Conservation (phyloP, 2,113 vertebrate genomes). For the Mormoops blainvillei region DNA sequence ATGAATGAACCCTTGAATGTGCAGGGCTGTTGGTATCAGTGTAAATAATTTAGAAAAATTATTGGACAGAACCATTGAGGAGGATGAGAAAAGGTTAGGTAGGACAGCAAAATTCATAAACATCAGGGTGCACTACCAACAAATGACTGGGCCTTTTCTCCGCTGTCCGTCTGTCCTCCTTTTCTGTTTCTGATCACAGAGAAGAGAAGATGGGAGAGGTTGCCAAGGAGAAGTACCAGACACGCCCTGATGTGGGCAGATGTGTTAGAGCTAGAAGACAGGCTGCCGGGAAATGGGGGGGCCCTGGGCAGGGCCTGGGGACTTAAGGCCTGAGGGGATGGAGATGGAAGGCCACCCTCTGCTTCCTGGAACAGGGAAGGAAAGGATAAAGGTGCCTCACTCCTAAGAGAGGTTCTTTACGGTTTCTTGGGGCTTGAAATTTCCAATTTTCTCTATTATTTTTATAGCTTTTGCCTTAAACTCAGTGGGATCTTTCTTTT, state of each 20-base stretch:
- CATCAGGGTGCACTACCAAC: neutral
- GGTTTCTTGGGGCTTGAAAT: neutral
- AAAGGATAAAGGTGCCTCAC: neutral
- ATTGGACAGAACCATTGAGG: neutral
- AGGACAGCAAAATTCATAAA: neutral
- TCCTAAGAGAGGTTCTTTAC: neutral
- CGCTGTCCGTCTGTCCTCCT: neutral
- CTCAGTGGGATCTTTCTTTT: neutral
- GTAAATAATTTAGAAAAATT: neutral
- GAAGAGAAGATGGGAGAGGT: neutral
- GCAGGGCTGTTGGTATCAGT: neutral
- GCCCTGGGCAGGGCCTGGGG: neutral
- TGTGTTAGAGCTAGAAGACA: constrained; percentile 16
- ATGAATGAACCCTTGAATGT: neutral
- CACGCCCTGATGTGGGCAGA: neutral
- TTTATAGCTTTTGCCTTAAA: neutral
- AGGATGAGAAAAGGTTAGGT: neutral
- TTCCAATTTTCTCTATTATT: neutral
- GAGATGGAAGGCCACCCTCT: neutral
- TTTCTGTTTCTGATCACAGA: neutral
- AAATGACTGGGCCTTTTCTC: neutral
- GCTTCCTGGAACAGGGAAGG: neutral
- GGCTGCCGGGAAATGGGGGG: neutral
- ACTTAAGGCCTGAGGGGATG: neutral
- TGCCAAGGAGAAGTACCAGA: neutral